Evolutionary conservation across 53 echinoderm and acorn worm species (phyloP), one percentile per base, ranked within the genome.

Genomic region (Zoroaster sp.): DNA sequence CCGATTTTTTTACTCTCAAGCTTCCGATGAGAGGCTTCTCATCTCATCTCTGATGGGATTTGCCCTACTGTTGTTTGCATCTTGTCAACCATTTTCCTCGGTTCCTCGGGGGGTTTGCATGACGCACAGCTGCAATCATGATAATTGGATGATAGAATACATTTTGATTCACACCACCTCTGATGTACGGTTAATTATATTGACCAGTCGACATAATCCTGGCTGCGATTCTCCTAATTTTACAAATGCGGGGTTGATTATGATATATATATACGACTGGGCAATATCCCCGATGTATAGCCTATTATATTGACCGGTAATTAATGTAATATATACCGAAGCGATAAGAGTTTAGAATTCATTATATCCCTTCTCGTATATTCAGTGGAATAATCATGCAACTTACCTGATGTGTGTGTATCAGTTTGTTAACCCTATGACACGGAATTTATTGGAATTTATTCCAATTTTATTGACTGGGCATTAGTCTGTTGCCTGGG

Each of bases 91-190:
- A 31, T 45, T 47, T 37, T 31, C 37, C 33, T 78, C 75, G 11
- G 43, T 75, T 66, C 71, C 35, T 71, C 35, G 15, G 35, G 35
- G 18, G 44, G 34, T 17, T 8, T 14, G 23, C 5, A 38, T 6
- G 12, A 54, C 37, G 15, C 1, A 18, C 51, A 39, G 55, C 40
- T 35, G 6, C 20, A 53, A 51, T 11, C 40, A 36, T 6, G 2
- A 7, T 78, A 55, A 78, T 78, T 35, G 37, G 37, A 53, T 78
- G 40, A 78, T n/a, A n/a, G 78, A 18, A 78, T 30, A 37, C 78
- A 46, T 35, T 54, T 53, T 36, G 35, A 55, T 53, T 78, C 78
- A 78, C 35, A 35, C 34, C 36, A 20, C 17, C 55, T 78, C 54
- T 15, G 31, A 30, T 53, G 55, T 53, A 78, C 46, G 37, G 54